Percentiles rank a stretch among this genome's conserved stretches.
phyloP scores from a whole-genome alignment of 1,140 invertebrate genomes.

The Phymorhynchus buccinoides region DNA sequence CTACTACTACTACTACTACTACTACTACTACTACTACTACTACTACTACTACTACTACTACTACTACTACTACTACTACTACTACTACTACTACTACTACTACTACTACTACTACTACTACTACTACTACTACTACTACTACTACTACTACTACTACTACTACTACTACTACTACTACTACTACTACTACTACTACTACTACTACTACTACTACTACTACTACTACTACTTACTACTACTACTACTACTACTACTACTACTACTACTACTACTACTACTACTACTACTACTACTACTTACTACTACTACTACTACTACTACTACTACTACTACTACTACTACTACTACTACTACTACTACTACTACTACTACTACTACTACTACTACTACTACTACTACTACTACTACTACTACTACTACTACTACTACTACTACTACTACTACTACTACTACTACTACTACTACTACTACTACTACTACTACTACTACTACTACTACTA shows the following conservation, averaged over 20 bases:
- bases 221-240: no score
- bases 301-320: conserved; percentile 13
- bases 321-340: conserved; percentile 9
- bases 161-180: conserved; percentile 7
- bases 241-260: not conserved
- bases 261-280: conserved; percentile 14
- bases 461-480: conserved; percentile 16
- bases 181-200: not conserved
- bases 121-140: conserved; percentile 16
- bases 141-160: conserved; percentile 16
- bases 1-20: conserved; percentile 16
- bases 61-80: conserved; percentile 16
- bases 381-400: conserved; percentile 10
- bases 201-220: conserved; percentile 11
- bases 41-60: conserved; percentile 17
- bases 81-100: conserved; percentile 16
- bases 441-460: conserved; percentile 16
- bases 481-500: conserved; percentile 17
- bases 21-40: conserved; percentile 16
- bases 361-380: conserved; percentile 7
- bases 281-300: no score
- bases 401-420: conserved; percentile 12
- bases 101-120: conserved; percentile 17
- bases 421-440: conserved; percentile 17
- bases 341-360: conserved; percentile 15